Evolutionary conservation across 2,113 vertebrate genomes (phyloP).

Genomic region (Rhadina sibilatrix): DNA sequence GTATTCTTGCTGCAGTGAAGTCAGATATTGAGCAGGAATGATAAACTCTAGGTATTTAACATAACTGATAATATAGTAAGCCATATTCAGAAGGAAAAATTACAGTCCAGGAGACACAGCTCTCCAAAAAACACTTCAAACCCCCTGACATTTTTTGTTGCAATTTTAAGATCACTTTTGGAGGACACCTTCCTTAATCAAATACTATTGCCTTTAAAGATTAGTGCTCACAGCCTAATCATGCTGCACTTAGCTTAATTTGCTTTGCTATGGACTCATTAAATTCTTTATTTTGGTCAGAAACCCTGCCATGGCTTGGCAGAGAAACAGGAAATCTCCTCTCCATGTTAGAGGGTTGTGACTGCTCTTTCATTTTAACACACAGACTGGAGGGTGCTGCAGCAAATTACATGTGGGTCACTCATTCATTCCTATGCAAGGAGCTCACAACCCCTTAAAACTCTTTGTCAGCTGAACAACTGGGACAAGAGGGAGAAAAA

Average conservation of each 20-base stretch:
- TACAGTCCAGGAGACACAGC: neutral
- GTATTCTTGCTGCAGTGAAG: constrained; percentile 59
- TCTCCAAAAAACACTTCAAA: neutral
- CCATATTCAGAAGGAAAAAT: neutral
- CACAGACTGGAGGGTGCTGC: neutral
- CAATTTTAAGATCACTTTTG: constrained; percentile 8
- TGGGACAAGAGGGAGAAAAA: neutral
- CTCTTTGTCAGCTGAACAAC: neutral
- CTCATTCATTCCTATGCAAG: neutral
- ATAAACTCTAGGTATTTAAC: neutral
- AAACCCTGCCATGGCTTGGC: constrained; percentile 69
- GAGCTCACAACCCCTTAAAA: neutral
- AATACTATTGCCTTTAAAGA: constrained; percentile 63
- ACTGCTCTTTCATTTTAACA: constrained; percentile 30
- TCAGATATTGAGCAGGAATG: constrained; percentile 25
- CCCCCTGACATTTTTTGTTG: neutral
- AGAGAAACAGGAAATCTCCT: constrained; percentile 56
- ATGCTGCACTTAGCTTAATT: constrained; percentile 72
- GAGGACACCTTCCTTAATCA: constrained; percentile 46
- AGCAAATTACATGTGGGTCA: neutral
- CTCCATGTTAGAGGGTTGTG: neutral
- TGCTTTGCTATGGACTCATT: constrained; percentile 76
- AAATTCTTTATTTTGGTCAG: constrained; percentile 70
- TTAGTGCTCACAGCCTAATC: constrained; percentile 69
- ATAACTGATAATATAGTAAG: neutral